Base-by-base conservation (phyloP, 2,888 invertebrate genomes). In the Chorisops tibialis region DNA sequence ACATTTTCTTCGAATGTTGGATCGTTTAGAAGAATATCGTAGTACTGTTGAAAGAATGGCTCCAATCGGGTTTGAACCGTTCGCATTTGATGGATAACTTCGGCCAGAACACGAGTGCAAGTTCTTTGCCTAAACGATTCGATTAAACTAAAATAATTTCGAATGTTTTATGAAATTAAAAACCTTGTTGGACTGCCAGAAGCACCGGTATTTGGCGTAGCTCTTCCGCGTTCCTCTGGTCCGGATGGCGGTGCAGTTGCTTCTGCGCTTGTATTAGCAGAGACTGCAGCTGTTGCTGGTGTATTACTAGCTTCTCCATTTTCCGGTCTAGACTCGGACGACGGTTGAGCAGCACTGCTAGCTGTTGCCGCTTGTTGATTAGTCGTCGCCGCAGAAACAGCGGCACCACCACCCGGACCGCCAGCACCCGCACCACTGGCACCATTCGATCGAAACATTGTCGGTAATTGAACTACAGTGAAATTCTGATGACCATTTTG, bases 21-120 rank as follows among this genome's bases (percentile, higher is more conserved):
- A 75, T 88, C 87, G 56, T 81, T 81, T 30, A 79, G 76, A 72
- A 89, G 80, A 61, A 88, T 79, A 56, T 79, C 79, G 63, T 83
- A 82, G 72, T 86, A 87, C 67, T 82, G 82, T 66, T 83, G 81
- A 68, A 89, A 75, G 70, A 85, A 87, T 1, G 90, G 89, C 66
- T 83, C 81, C 52, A 90, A 78, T 63, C 88, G 82, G 1, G 67
- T 68, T 61, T 77, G 75, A 1, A 77, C 77, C 4, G 66, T 69
- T 24, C 74, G 74, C 72, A 77, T 75, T 59, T 75, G 74, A 14
- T 73, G 71, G 30, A 79, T 74, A 14, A 78, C 78, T 59, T 71
- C 71, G 11, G 75, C 77, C 41, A 79, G 64, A 2, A 75, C 74
- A 45, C 71, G 70, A 1, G 79, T 75, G 4, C 75, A 74, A 1